Conservation (phyloP, 2,113 vertebrate species). For the Rhadina sibilatrix region DNA sequence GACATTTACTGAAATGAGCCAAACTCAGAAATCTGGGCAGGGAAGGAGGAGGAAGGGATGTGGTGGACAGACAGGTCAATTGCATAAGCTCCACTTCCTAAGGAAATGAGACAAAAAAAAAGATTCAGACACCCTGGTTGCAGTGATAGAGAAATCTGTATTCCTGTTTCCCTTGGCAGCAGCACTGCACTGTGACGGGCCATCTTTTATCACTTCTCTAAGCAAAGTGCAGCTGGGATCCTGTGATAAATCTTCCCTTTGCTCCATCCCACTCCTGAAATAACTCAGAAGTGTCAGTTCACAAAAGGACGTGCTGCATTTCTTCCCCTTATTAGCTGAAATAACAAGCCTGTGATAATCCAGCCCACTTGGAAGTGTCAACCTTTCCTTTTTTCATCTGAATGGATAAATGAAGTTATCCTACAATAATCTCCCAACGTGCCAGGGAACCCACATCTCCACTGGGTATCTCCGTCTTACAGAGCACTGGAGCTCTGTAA, state of each 20-base stretch:
- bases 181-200: not conserved
- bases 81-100: not conserved
- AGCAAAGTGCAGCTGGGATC: not conserved
- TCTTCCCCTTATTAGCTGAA: not conserved
- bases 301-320: not conserved
- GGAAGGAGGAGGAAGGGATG: not conserved
- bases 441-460: not conserved
- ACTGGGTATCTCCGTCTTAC: accelerated
- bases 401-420: not conserved
- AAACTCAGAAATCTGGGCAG: not conserved
- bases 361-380: not conserved
- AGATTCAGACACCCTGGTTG: not conserved
- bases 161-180: not conserved
- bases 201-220: not conserved
- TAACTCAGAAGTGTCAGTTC: not conserved
- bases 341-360: not conserved
- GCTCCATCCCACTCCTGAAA: not conserved
- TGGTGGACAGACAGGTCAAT: not conserved
- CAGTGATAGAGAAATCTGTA: not conserved
- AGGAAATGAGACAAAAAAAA: not conserved
- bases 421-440: accelerated
- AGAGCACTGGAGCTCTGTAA: not conserved
- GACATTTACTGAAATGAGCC: not conserved
- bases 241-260: not conserved
- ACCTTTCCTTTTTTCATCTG: not conserved